Percentiles rank a stretch among this genome's conserved stretches.
Evolutionary conservation across 2,797 vertebrate species (phyloP).

Genomic region (Pelochelys cantorii): DNA sequence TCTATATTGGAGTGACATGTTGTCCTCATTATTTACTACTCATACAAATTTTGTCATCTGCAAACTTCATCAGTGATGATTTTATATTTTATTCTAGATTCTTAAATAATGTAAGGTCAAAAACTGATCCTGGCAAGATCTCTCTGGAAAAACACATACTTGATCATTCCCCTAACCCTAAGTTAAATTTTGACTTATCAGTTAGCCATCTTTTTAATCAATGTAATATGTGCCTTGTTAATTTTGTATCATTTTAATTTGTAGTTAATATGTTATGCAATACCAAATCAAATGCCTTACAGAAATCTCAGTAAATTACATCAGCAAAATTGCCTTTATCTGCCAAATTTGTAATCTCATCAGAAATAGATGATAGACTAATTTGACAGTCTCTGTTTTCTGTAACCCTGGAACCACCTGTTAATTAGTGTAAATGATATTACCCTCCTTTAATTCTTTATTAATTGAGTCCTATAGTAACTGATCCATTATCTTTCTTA

Average conservation of each 20-base stretch:
- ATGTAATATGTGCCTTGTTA: background rate
- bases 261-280: background rate
- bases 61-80: background rate
- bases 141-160: background rate
- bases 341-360: background rate
- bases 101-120: background rate
- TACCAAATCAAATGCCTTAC: background rate
- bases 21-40: background rate
- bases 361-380: background rate
- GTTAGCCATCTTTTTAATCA: background rate
- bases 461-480: background rate
- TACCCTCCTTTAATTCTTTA: background rate
- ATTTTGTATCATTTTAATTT: background rate
- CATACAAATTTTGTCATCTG: background rate
- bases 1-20: background rate
- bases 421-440: background rate
- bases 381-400: background rate
- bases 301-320: background rate
- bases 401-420: fast-evolving
- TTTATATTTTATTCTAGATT: background rate
- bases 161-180: background rate
- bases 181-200: background rate
- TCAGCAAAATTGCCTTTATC: background rate
- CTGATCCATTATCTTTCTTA: background rate
- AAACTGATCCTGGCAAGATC: background rate